These are phyloP conservation scores for Lepidonotus clava DNA, from an alignment of 2,888 invertebrate species.

Conservation along the genomic window DNA sequence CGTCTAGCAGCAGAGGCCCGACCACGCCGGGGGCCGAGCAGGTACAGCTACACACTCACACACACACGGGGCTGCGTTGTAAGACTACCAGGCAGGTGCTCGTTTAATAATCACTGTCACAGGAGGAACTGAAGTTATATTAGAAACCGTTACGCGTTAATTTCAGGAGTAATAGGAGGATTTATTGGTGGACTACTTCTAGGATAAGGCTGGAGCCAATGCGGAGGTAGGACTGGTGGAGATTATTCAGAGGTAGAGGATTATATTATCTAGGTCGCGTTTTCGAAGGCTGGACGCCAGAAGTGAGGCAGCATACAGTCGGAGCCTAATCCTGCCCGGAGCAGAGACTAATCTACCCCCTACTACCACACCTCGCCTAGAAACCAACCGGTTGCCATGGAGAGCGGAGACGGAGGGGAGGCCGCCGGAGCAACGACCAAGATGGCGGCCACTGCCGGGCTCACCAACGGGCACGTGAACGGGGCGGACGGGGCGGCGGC, in stretches of 20 bases:
- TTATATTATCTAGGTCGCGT: neutral
- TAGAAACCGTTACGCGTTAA: no score
- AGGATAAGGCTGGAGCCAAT: no score
- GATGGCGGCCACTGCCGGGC: neutral
- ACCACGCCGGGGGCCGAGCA: neutral
- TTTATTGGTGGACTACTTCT: no score
- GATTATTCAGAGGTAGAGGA: neutral
- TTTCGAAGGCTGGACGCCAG: neutral
- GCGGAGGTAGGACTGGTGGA: neutral
- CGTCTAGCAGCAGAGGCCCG: neutral
- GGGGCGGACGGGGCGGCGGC: neutral
- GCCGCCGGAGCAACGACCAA: neutral
- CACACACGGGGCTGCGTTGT: no score
- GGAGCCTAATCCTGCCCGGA: neutral
- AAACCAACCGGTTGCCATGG: conserved; percentile 31
- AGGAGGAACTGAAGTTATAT: no score
- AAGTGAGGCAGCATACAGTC: neutral
- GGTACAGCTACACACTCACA: no score
- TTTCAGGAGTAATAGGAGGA: no score
- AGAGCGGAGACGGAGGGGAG: conserved; percentile 38
- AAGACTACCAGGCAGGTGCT: no score
- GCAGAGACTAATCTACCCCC: no score
- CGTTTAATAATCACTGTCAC: no score
- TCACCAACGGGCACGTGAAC: conserved; percentile 42
- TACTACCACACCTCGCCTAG: no score